Evolutionary conservation across 2,888 invertebrate species (phyloP), one percentile per base, ranked within the genome.

Genomic region (Diachrysia chrysitis): DNA sequence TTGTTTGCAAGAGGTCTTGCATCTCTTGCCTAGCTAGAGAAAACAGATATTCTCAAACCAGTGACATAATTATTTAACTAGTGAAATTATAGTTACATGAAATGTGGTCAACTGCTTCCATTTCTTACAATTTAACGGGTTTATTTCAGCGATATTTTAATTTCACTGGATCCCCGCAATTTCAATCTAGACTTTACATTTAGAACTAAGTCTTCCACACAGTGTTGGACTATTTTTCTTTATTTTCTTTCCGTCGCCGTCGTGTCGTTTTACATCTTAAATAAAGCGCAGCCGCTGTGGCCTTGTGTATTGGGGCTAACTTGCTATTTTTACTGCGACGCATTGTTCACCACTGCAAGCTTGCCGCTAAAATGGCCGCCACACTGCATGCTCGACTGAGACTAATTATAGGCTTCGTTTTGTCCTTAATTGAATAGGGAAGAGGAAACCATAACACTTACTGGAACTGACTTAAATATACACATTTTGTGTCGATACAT

Each of bases 261-360:
- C n/a, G 57, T 71, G 64, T 81, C 83, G 72, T 64, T 79, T 84
- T 79, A 69, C 83, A 79, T 78, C 83, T 82, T 76, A 88, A 87
- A 87, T 83, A 85, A 81, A 82, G 81, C 78, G 69, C 70, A 65
- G 68, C 71, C 35, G 16, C 76, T 63, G 54, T 65, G 87, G 87
- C 86, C 85, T 87, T 86, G 70, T 76, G 58, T 75, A 87, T 82
- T 83, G 84, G 83, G 85, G 86, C 82, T 86, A 83, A 81, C 81
- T 77, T 58, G 85, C 87, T 90, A 90, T 90, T 90, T 90, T 87
- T 78, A 89, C 82, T 88, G 88, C 86, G 74, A 85, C 78, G 62
- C 75, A 78, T 82, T 85, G 81, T 86, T 81, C 76, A 73, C 69
- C 65, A 58, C 54, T 62, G 42, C 62, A 35, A 57, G 57, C 62